Evolutionary conservation across 2,113 vertebrate genomes (phyloP).

Genomic region (Gadus chalcogrammus): DNA sequence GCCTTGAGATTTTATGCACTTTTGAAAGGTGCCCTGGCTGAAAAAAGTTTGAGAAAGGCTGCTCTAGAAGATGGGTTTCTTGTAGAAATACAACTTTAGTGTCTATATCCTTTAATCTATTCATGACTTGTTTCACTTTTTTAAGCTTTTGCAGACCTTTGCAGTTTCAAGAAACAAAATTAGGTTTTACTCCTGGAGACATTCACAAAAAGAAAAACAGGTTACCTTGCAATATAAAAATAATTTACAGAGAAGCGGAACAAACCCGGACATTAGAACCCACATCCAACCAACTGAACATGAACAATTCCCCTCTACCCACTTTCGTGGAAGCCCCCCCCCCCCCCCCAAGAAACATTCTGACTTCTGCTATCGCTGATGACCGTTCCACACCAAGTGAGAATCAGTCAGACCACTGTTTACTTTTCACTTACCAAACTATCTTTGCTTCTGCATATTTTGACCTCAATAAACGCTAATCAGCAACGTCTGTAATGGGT

Average conservation of each 20-base stretch:
- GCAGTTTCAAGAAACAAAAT: background rate
- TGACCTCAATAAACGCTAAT: background rate
- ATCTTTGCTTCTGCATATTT: background rate
- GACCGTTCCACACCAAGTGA: background rate
- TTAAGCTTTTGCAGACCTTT: background rate
- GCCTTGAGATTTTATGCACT: no score
- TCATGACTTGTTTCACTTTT: background rate
- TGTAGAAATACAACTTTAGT: background rate
- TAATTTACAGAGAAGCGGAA: background rate
- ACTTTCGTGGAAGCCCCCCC: background rate
- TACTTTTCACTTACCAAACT: no score
- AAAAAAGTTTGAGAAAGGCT: no score
- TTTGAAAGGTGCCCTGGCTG: no score
- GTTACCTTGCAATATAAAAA: background rate
- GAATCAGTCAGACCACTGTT: no score
- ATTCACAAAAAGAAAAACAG: background rate
- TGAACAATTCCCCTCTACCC: background rate
- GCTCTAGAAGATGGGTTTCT: background rate
- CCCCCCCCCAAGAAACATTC: background rate
- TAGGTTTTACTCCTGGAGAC: constrained; percentile 1
- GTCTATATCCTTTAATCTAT: no score
- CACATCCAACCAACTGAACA: background rate
- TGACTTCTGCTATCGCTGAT: background rate
- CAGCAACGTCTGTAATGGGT: no score
- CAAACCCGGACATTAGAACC: background rate